A percentile compares a stretch with the other conserved stretches of the same genome.
phyloP scores from a whole-genome alignment of 2,113 vertebrate species.

The Gallinago undulata region DNA sequence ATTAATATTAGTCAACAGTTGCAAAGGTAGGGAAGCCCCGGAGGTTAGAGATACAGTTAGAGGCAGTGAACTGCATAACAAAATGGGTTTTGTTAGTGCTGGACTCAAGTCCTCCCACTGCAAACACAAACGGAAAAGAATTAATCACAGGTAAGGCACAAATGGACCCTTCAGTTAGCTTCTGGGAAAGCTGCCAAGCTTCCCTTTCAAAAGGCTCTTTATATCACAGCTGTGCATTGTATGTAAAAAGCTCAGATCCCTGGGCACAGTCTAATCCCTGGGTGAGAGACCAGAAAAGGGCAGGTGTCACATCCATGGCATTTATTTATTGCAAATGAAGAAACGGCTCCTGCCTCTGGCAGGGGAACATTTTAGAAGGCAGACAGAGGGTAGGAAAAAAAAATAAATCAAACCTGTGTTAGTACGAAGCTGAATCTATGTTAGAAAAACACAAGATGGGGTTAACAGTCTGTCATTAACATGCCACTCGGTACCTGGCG shows the following conservation, averaged over 20 bases:
- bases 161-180: constrained; percentile 34
- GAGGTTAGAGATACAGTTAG: constrained; percentile 5
- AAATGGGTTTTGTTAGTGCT: constrained; percentile 49
- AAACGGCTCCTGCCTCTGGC: background rate
- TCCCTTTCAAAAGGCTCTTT: constrained; percentile 51
- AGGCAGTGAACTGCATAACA: background rate
- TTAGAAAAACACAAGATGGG: background rate
- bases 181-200: constrained; percentile 56
- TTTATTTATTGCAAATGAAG: constrained; percentile 21
- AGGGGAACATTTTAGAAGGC: background rate
- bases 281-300: constrained; percentile 44
- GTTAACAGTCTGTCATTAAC: background rate
- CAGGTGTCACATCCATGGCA: constrained; percentile 34
- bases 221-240: constrained; percentile 44
- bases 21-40: background rate
- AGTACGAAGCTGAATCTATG: background rate
- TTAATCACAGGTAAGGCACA: constrained; percentile 53
- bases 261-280: background rate
- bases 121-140: constrained; percentile 43
- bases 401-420: constrained; percentile 16
- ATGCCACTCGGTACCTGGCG: constrained; percentile 24
- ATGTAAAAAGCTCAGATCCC: constrained; percentile 20
- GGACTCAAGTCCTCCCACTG: constrained; percentile 31
- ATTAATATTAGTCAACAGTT: constrained; percentile 42
- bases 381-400: background rate